phyloP scores from a whole-genome alignment of 2,888 invertebrate species.

The Rhabditoides inermis region DNA sequence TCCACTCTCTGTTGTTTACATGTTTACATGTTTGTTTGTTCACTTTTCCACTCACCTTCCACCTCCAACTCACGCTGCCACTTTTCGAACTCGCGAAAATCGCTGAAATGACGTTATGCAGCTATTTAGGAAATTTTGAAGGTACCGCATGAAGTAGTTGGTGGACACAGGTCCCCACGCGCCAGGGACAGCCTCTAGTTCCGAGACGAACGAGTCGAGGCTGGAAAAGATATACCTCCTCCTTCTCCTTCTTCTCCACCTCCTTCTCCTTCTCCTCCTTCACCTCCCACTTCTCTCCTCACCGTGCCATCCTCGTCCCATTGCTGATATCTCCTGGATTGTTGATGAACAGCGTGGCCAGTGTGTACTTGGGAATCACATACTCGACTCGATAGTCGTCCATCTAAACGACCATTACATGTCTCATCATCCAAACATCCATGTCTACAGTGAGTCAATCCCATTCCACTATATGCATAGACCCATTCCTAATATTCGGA shows the following conservation, averaged over 20 bases:
- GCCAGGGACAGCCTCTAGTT: conserved; percentile 36
- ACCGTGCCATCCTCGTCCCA: conserved; percentile 5
- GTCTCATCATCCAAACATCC: neutral
- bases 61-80: neutral
- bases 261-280: too few relatives aligned
- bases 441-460: too few relatives aligned
- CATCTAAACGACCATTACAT: conserved; percentile 12
- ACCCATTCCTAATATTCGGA: too few relatives aligned
- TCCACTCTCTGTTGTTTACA: neutral
- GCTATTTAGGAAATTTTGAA: conserved; percentile 1
- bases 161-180: conserved; percentile 39
- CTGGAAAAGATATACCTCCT: conserved; percentile 10
- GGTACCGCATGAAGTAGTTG: conserved; percentile 25
- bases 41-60: neutral
- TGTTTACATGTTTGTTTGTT: neutral
- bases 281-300: neutral
- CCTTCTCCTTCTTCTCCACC: too few relatives aligned
- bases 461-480: too few relatives aligned
- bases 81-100: conserved; percentile 18
- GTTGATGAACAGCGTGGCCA: conserved; percentile 34
- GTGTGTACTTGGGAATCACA: conserved; percentile 40
- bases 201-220: conserved; percentile 29
- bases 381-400: conserved; percentile 45
- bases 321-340: conserved; percentile 34
- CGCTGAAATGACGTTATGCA: conserved; percentile 4